Evolutionary conservation across 2,797 vertebrate species (phyloP), one percentile per base, ranked within the genome.

Genomic region (Euthynnus affinis): DNA sequence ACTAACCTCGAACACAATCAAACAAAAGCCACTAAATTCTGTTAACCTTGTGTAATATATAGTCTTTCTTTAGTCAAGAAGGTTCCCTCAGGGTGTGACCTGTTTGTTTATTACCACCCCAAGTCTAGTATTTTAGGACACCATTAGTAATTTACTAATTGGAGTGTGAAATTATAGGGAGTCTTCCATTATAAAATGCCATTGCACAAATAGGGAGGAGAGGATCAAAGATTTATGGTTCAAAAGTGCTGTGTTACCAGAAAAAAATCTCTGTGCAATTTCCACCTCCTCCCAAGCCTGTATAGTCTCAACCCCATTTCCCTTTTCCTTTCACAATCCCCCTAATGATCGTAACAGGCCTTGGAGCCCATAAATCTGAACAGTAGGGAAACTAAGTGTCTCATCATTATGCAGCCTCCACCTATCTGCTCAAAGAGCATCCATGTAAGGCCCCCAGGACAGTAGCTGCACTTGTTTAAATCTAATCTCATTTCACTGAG

Each of bases 191-290:
- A 74, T 71, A 81, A 89, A 91, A 84, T 84, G 89, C 82, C 69
- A 89, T 67, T 87, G 88, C 86, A 81, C 83, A 92, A 91, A 88
- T 70, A 87, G 72, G 84, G 78, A 89, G 61, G 73, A 80, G 74
- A 89, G 74, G 87, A 91, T 93, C 88, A 91, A 90, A 93, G 93
- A 94, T 91, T 92, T 92, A 94, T 92, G 77, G 74, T 86, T 84
- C 13, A 90, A 90, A 93, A 92, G 80, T 91, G 87, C 87, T 92
- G 88, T 12, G 88, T 62, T 85, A 86, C 81, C 84, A 89, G 80
- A 86, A 91, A 88, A 87, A 74, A 80, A 57, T 12, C 64, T 65
- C 27, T 1, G 25, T 83, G 78, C 84, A 90, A 87, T 91, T 85
- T 90, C 67, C 78, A 76, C 68, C 80, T 83, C 80, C 73, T 90